Base-by-base conservation (phyloP, 2,113 vertebrate genomes). In the Zootoca vivipara region DNA sequence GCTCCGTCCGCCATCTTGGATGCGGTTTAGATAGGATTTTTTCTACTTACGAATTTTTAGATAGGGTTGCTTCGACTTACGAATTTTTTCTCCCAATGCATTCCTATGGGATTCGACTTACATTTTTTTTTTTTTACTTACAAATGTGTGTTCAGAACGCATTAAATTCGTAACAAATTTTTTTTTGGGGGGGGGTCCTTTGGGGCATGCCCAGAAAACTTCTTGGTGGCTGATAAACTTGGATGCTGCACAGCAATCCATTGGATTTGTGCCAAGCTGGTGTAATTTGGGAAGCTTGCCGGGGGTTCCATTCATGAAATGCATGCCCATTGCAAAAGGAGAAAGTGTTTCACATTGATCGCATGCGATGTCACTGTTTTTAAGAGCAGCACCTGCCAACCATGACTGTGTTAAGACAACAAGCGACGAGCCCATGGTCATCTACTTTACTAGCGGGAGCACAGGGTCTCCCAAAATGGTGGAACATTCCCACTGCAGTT, bases 371-470 rank as follows among this genome's bases (percentile, higher is more conserved):
- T 78, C 78, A 2, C 89, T 87, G 13, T 92, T 93, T 92, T 95
- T 42, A 87, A 98, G 98, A 79, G 91, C 82, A 24, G 95, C 95
- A 33, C 95, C 97, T 83, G 74, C 93, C 84, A 93, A 97, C 26
- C 97, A 98, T 30, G 83, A 84, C 3, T 97, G 97, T 30, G 85
- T 97, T 40, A 93, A 93, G 91, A 98, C 97, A 0, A 97, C 91
- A 83, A 97, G 96, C 46, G 65, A 81, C 7, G 97, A 98, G 9
- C 84, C 97, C 0, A 93, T 97, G 96, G 84, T 96, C 5, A 95
- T 98, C 56, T 98, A 96, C 93, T 98, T 98, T 85, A 98, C 97
- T 16, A 98, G 98, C 1, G 98, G 98, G 78, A 98, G 97, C 2
- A 98, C 97, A 0, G 98, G 98, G 1, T 86, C 93, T 8, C 98